phyloP scores from a whole-genome alignment of 2,888 invertebrate genomes.

The Syrista parreyssii region DNA sequence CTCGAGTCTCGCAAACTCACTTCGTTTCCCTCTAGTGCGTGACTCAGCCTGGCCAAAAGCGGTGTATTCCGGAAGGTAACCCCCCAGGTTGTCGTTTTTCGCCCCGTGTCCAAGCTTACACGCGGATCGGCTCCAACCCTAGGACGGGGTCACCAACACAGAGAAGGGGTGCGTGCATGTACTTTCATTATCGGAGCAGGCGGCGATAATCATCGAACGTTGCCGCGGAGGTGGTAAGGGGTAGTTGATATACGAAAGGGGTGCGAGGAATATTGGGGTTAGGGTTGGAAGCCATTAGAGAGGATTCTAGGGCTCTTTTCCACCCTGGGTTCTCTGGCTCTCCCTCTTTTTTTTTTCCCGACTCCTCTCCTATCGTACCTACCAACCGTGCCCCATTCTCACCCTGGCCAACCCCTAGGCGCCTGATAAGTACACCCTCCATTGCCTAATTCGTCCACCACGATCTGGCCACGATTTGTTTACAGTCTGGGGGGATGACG shows the following conservation, averaged over 20 bases:
- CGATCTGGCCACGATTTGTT: slow-evolving; percentile 8
- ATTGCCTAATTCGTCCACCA: neutral
- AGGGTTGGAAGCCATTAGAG: slow-evolving; percentile 9
- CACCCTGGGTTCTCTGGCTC: neutral
- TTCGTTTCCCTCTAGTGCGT: slow-evolving; percentile 43
- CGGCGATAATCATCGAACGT: slow-evolving; percentile 58
- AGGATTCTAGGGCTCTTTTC: neutral
- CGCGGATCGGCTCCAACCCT: slow-evolving; percentile 35
- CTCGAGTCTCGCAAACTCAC: slow-evolving; percentile 7
- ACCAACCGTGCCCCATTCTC: neutral
- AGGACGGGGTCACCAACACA: slow-evolving; percentile 11
- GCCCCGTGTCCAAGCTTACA: slow-evolving; percentile 22
- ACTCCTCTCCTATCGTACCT: neutral
- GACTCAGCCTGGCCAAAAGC: slow-evolving; percentile 57
- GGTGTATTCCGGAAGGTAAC: slow-evolving; percentile 30
- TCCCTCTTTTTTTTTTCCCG: slow-evolving; percentile 1
- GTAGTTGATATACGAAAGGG: slow-evolving; percentile 37
- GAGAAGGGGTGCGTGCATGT: slow-evolving; percentile 31
- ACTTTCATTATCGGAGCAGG: slow-evolving; percentile 58
- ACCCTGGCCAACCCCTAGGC: neutral
- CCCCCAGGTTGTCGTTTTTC: slow-evolving; percentile 39
- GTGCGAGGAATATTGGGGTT: slow-evolving; percentile 31
- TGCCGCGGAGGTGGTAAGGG: slow-evolving; percentile 21
- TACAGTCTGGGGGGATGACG: neutral
- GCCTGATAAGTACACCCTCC: neutral